Conservation (phyloP, 2,113 vertebrate species). For the Leptosomus discolor region DNA sequence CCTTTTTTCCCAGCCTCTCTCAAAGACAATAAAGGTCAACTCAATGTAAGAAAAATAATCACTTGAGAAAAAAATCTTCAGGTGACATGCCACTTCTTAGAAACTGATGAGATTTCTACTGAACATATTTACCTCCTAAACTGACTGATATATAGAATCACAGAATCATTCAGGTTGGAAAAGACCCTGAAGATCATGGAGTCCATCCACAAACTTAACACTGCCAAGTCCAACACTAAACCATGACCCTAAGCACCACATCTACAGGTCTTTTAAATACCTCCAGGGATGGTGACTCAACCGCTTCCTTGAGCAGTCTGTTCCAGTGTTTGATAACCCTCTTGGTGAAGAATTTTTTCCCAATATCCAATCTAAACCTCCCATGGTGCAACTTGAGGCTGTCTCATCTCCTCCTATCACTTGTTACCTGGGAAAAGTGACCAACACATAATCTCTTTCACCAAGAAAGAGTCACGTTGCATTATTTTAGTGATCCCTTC, state of each 20-base stretch:
- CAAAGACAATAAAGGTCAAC: neutral
- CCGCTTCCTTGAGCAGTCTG: neutral
- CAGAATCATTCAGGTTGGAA: neutral
- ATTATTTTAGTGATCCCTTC: neutral
- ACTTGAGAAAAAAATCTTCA: neutral
- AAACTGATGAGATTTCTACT: neutral
- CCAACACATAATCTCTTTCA: rapidly evolving
- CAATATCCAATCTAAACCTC: neutral
- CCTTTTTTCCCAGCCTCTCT: neutral
- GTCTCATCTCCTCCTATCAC: neutral
- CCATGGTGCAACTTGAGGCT: neutral
- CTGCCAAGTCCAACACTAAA: neutral
- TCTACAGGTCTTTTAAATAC: neutral
- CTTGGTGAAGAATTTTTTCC: neutral
- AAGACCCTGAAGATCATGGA: neutral
- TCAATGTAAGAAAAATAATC: neutral
- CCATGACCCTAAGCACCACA: neutral
- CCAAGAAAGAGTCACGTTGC: rapidly evolving
- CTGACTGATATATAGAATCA: neutral
- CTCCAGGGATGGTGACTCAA: neutral
- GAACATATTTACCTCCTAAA: neutral
- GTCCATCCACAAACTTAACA: neutral
- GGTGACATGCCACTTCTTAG: neutral
- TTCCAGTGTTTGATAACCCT: neutral
- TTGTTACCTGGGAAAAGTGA: neutral